A percentile compares a stretch with the other conserved stretches of the same genome.
Evolutionary conservation across 2,888 invertebrate genomes (phyloP).

Genomic region (Caradrina kadenii): DNA sequence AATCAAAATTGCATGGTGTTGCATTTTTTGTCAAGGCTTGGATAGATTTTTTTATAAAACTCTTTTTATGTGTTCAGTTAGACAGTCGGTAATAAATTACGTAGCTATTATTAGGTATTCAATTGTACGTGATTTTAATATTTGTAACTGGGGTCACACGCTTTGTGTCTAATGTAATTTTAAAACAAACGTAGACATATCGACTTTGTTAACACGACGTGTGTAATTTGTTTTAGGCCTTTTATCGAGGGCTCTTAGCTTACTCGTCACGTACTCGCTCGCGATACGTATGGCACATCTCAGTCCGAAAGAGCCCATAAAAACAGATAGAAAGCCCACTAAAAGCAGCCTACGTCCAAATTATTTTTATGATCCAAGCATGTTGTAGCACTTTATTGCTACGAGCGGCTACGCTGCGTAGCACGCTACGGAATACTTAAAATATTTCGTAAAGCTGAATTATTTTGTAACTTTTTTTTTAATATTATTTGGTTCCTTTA

Average conservation of each 20-base stretch:
- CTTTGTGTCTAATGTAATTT: constrained; percentile 3
- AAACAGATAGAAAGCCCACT: constrained; percentile 59
- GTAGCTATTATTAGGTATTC: background rate
- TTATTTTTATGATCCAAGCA: constrained; percentile 58
- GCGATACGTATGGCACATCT: constrained; percentile 57
- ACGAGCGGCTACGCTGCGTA: constrained; percentile 48
- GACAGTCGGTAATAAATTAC: background rate
- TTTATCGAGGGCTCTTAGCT: constrained; percentile 46
- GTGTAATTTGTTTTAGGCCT: constrained; percentile 52
- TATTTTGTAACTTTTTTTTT: constrained; percentile 2
- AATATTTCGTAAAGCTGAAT: constrained; percentile 18
- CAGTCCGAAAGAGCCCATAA: constrained; percentile 58
- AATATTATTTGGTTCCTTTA: background rate
- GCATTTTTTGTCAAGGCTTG: background rate
- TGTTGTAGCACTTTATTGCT: constrained; percentile 60
- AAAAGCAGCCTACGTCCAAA: constrained; percentile 60
- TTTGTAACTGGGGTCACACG: background rate
- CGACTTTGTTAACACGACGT: constrained; percentile 33
- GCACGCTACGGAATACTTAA: constrained; percentile 33
- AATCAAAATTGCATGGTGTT: constrained; percentile 1
- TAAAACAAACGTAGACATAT: constrained; percentile 37
- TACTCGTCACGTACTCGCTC: constrained; percentile 55
- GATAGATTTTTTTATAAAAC: constrained; percentile 10
- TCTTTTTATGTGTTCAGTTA: background rate
- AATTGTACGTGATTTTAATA: background rate